These are phyloP conservation scores for Hyposmocoma kahamanoa DNA, from an alignment of 1,140 invertebrate species.

Conservation along the genomic window DNA sequence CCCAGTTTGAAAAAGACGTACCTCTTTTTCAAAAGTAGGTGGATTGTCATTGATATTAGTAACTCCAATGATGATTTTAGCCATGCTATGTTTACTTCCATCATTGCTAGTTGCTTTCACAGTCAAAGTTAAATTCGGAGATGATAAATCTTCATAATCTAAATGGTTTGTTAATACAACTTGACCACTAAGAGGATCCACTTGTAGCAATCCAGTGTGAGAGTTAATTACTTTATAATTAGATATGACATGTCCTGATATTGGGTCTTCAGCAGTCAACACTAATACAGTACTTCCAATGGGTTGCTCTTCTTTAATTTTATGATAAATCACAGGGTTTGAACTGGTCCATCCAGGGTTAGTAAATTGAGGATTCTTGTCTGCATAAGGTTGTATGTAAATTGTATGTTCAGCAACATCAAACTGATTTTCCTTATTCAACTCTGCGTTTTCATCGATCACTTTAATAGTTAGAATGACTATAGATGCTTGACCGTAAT, in stretches of 20 bases:
- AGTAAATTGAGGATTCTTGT: constrained; percentile 85
- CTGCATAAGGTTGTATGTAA: constrained; percentile 86
- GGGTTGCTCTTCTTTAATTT: constrained; percentile 84
- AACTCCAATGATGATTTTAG: constrained; percentile 81
- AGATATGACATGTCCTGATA: constrained; percentile 77
- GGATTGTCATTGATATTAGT: constrained; percentile 88
- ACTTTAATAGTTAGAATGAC: constrained; percentile 86
- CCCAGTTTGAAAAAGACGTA: constrained; percentile 25
- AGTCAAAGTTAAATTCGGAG: constrained; percentile 81
- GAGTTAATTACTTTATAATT: constrained; percentile 76
- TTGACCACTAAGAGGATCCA: constrained; percentile 80
- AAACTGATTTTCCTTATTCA: constrained; percentile 79
- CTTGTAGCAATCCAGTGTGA: constrained; percentile 72
- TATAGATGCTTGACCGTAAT: constrained; percentile 86
- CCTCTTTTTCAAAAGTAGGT: constrained; percentile 81
- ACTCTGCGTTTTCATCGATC: constrained; percentile 80
- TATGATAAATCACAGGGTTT: constrained; percentile 79
- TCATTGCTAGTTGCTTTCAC: constrained; percentile 82
- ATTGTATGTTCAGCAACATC: constrained; percentile 82
- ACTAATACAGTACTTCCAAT: constrained; percentile 85
- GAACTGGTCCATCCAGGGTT: constrained; percentile 80
- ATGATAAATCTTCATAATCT: constrained; percentile 82
- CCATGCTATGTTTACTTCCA: constrained; percentile 78
- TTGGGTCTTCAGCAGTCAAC: constrained; percentile 82
- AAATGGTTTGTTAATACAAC: constrained; percentile 81